These are phyloP conservation scores for Acyrthosiphon pisum DNA, from an alignment of 1,140 invertebrate genomes.

Conservation along the genomic window DNA sequence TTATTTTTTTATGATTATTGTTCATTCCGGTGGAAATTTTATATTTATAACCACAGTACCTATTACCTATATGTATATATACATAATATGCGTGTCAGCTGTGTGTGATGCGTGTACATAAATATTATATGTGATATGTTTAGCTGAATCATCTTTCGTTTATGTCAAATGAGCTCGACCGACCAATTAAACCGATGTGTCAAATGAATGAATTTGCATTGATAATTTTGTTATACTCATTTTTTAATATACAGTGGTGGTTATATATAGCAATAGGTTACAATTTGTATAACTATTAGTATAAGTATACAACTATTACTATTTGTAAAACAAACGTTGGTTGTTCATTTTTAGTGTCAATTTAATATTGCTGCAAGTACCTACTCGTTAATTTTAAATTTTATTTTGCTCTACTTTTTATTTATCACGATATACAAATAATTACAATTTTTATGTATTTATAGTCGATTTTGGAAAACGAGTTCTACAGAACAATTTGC, in stretches of 20 bases:
- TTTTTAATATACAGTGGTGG: neutral
- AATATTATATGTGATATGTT: neutral
- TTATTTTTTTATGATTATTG: conserved; percentile 7
- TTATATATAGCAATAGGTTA: neutral
- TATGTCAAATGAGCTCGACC: neutral
- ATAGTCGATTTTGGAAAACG: neutral
- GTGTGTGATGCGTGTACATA: neutral
- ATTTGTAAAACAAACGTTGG: no score
- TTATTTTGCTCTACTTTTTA: neutral
- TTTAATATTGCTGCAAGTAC: no score
- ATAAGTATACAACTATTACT: no score
- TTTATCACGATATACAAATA: neutral
- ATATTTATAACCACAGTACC: neutral
- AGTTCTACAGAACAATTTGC: neutral
- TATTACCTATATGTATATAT: neutral
- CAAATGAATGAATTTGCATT: neutral
- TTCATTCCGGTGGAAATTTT: neutral
- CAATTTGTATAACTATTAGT: no score
- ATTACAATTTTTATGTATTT: neutral
- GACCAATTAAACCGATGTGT: neutral
- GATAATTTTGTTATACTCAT: neutral
- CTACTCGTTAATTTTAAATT: neutral
- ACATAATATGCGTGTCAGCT: neutral
- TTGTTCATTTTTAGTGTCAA: neutral
- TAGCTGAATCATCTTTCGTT: neutral